phyloP scores from a whole-genome alignment of 2,797 vertebrate genomes.

The Molossus alvarezi region DNA sequence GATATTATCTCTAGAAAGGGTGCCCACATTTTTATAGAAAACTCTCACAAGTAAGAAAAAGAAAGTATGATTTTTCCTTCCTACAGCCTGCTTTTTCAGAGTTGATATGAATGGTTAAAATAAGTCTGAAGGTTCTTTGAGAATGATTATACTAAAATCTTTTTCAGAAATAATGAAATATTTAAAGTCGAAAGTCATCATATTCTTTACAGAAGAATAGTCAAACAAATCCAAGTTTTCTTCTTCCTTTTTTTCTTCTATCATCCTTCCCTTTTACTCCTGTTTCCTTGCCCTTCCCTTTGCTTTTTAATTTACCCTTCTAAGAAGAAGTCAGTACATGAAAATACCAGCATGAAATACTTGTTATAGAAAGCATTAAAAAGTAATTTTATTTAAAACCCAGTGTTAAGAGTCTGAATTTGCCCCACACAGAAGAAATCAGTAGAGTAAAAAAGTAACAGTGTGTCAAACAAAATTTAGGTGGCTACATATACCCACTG shows the following conservation, averaged over 20 bases:
- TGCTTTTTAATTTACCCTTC: conserved; percentile 46
- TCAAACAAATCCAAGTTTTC: not conserved
- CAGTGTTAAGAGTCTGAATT: conserved; percentile 46
- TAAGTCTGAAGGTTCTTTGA: conserved; percentile 8
- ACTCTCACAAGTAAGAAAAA: not conserved
- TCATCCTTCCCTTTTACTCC: not conserved
- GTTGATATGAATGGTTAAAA: not conserved
- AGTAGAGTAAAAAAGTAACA: conserved; percentile 58
- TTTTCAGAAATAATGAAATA: conserved; percentile 56
- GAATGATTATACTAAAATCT: conserved; percentile 18
- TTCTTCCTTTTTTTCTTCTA: conserved; percentile 8
- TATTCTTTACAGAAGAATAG: not conserved
- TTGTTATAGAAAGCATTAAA: conserved; percentile 13
- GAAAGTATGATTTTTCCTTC: conserved; percentile 44
- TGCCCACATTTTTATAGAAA: not conserved
- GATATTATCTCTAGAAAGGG: not conserved
- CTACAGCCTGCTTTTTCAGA: not conserved
- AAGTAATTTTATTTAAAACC: conserved; percentile 57
- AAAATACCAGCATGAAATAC: conserved; percentile 53
- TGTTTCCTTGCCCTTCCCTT: not conserved
- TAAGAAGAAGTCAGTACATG: not conserved
- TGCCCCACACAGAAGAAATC: not conserved
- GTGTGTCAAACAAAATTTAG: conserved; percentile 49
- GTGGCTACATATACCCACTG: not conserved
- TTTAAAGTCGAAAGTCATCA: conserved; percentile 48